Evolutionary conservation across 2,113 vertebrate species (phyloP).

Genomic region (Clarias magur): DNA sequence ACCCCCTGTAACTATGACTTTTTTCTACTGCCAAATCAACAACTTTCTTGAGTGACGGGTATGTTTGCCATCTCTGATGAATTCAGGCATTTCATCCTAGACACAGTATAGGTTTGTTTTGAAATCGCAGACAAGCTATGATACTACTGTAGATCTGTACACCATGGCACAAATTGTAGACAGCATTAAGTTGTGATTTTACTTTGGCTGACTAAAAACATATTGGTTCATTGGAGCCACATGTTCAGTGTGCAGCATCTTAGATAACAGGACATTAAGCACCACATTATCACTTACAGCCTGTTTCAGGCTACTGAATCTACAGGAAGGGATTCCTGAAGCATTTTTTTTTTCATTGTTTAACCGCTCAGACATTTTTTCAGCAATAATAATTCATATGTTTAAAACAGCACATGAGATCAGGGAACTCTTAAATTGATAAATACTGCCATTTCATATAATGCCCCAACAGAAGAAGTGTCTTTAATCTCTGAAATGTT

Average conservation of each 20-base stretch:
- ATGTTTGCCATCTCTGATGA: neutral
- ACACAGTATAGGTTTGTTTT: neutral
- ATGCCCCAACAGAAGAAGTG: neutral
- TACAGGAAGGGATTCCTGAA: neutral
- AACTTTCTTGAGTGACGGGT: neutral
- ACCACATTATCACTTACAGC: conserved; percentile 26
- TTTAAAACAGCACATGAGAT: conserved; percentile 15
- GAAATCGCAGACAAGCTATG: neutral
- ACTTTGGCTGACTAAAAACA: neutral
- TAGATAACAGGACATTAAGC: conserved; percentile 31
- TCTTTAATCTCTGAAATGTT: neutral
- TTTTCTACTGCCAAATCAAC: neutral
- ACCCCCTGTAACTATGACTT: neutral
- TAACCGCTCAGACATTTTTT: neutral
- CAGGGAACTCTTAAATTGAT: neutral
- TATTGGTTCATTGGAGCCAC: conserved; percentile 26
- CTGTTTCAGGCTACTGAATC: conserved; percentile 17
- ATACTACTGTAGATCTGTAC: neutral
- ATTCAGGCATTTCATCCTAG: neutral
- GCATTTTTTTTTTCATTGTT: neutral
- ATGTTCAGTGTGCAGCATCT: conserved; percentile 28
- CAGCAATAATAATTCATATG: neutral
- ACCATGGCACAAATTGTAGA: neutral
- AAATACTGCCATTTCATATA: conserved; percentile 16
- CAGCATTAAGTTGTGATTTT: conserved; percentile 1